These are phyloP conservation scores for Ianthella basta DNA, from an alignment of 37 sponge, comb jelly and placozoan species.

Conservation along the genomic window DNA sequence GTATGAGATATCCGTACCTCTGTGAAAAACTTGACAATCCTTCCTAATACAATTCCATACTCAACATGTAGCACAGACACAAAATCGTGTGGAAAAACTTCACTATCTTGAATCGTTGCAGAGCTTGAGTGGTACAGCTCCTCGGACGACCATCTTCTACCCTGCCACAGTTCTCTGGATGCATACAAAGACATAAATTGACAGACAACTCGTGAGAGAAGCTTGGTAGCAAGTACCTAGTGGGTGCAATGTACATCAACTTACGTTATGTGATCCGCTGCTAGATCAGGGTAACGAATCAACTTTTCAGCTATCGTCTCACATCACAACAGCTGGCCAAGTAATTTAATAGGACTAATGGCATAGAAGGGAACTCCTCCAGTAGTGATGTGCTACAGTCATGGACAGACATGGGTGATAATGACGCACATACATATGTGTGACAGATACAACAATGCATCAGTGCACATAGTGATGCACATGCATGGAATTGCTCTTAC, in stretches of 20 bases:
- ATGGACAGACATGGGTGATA: background rate
- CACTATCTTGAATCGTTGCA: background rate
- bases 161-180: conserved; percentile 12
- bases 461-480: background rate
- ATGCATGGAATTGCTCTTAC: too few species aligned
- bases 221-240: too few species aligned
- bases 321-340: background rate
- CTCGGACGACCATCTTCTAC: background rate
- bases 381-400: background rate
- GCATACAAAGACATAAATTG: background rate
- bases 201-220: too few species aligned
- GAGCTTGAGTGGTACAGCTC: background rate
- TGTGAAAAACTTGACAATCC: background rate
- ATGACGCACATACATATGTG: background rate
- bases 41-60: background rate
- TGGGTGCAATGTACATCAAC: too few species aligned
- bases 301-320: background rate
- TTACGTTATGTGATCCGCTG: background rate
- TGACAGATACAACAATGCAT: too few species aligned
- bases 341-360: background rate
- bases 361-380: background rate
- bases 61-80: background rate
- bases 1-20: background rate
- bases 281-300: background rate
- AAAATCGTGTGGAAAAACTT: conserved; percentile 7